Base-by-base conservation (phyloP, 2,888 invertebrate species). In the Hyalella azteca region DNA sequence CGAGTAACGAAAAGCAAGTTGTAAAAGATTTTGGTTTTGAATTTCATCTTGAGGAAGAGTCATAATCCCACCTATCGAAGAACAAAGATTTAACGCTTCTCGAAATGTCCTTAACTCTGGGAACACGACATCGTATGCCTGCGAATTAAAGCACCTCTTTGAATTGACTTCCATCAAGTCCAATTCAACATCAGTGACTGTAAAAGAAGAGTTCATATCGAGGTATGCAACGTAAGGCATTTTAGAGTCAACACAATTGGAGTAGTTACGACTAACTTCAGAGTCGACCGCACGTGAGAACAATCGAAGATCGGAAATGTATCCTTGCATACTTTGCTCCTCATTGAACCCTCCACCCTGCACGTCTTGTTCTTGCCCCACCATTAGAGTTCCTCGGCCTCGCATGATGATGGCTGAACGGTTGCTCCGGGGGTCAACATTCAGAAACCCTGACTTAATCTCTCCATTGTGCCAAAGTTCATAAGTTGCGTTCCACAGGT, bases 351-450 rank as follows among this genome's bases (percentile, higher is more conserved):
- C 82, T n/a, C 80, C 82, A 19, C 76, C 80, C 13, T 50, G 75
- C 36, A 54, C 45, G 78, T 82, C 82, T 54, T 82, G 82, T 36
- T 82, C 82, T 29, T 82, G 82, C 1, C 82, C 82, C 15, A 82
- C 73, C 59, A 66, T 76, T 36, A 81, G 60, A 60, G 26, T 5
- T 2, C 81, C 81, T 3, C 81, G 78, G 3, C 81, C 76, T 2
- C 9, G 41, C 29, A 77, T 40, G 3, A 13, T n/a, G 40, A 49
- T 66, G 19, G 26, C 41, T 2, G 26, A 39, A 13, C 26, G 26
- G 1, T 0, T 4, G 39, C 36, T 36, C 32, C 36, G 66, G 2
- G 19, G 7, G 15, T n/a, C 66, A 39, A 66, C 19, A 66, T 66
- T 3, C 54, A 54, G 54, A 22, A 26, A 1, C 1, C 54, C 54